Evolutionary conservation across 2,113 vertebrate genomes (phyloP).

Genomic region (Eptatretus burgeri): DNA sequence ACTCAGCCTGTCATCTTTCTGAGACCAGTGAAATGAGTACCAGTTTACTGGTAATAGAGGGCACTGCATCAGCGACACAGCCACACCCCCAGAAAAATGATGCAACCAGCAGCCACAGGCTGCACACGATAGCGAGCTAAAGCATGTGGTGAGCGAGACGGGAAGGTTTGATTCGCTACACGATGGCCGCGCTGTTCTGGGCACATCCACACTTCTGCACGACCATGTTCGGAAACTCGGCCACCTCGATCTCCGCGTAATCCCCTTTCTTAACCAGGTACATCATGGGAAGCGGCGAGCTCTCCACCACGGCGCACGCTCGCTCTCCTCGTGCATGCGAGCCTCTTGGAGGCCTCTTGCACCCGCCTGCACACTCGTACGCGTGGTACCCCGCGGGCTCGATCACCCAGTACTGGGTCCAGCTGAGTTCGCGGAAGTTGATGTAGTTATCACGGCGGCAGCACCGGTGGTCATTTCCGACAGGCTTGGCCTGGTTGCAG

Average conservation of each 20-base stretch:
- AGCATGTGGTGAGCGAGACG: no score
- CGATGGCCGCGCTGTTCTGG: conserved; percentile 24
- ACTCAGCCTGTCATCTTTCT: no score
- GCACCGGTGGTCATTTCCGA: conserved; percentile 18
- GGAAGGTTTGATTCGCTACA: conserved; percentile 15
- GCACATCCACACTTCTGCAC: conserved; percentile 35
- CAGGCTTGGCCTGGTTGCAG: conserved; percentile 17
- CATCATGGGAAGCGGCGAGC: conserved; percentile 41
- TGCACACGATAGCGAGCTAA: no score
- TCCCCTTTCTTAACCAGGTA: conserved; percentile 50
- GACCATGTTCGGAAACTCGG: conserved; percentile 51
- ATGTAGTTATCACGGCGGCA: conserved; percentile 37
- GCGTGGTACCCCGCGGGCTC: conserved; percentile 37
- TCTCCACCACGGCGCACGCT: conserved; percentile 24
- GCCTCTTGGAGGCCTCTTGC: conserved; percentile 20
- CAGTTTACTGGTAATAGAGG: no score
- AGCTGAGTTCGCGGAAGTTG: conserved; percentile 33
- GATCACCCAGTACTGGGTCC: conserved; percentile 47
- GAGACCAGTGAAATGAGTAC: no score
- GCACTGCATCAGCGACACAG: no score
- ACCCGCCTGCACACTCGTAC: conserved; percentile 26
- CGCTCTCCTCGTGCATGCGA: conserved; percentile 20
- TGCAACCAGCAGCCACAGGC: no score
- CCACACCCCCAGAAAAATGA: no score
- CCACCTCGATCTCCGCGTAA: conserved; percentile 48